Evolutionary conservation across 2,113 vertebrate species (phyloP), one percentile per base, ranked within the genome.

Genomic region (Maccullochella peelii): DNA sequence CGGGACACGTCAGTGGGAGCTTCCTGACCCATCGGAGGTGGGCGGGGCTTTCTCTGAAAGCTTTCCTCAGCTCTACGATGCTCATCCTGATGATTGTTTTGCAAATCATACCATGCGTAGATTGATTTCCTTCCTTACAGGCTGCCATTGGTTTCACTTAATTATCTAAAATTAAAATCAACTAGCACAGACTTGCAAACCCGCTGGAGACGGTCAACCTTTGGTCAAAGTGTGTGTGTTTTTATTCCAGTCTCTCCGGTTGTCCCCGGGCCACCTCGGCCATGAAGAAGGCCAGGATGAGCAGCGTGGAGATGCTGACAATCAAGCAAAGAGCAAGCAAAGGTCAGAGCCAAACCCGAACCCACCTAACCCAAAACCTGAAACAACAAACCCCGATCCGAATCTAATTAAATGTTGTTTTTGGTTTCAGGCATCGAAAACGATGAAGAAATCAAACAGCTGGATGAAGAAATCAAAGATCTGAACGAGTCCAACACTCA

Each of bases 391-490:
- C n/a, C 3, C 0, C 0, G 0, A 2, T 23, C 1, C 0, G 1
- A 36, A 36, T 1, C 8, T 18, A 44, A 54, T 38, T 0, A 38
- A 16, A 40, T 36, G 16, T 14, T 59, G 2, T 80, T 67, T 61
- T 61, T 74, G 9, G 8, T 44, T 67, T 57, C 88, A 99, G 98
- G 98, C 67, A 98, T 99, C 80, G 98, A 99, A 93, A 99, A 99
- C 2, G 98, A 99, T 66, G 98, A 99, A 83, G 98, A 99, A 89
- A 99, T 99, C 95, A 98, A 98, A 91, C 98, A 99, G 94, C 94
- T 99, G 94, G 98, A 99, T 82, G 98, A 99, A 93, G 98, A 99
- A 94, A 99, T 99, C 94, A 99, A 99, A 95, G 98, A 99, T 92
- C 93, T 99, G 89, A 99, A 96, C 54, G 97, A 99, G 93, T 99